Evolutionary conservation across 2,113 vertebrate genomes (phyloP), one percentile per base, ranked within the genome.

Genomic region (Hydrolagus affinis): DNA sequence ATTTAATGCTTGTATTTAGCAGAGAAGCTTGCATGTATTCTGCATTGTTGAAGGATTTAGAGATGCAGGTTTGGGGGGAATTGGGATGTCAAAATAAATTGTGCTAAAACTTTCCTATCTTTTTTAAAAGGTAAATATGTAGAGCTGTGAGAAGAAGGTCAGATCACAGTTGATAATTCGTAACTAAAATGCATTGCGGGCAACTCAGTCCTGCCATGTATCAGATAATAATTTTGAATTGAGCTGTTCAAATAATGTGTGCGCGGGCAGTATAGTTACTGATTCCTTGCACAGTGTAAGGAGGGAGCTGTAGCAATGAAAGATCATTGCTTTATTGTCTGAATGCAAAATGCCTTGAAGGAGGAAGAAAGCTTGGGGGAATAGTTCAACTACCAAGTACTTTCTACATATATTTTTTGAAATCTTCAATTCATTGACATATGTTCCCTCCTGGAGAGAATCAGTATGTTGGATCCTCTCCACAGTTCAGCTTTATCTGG

Each of bases 231-330:
- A 77, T 21, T 77, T 10, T 4, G 9, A 78, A 78, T 78, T 78
- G 23, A 80, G 28, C 44, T 80, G 28, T 62, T 80, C 59, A 64
- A 44, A 44, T 44, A 44, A 15, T 62, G 56, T 59, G 12, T 80
- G 11, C 6, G 57, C 56, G 60, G 19, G 11, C 23, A 23, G 4
- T 14, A 15, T 8, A 8, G 3, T 60, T 78, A 11, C 1, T 28
- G 76, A 44, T 44, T 44, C n/a, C n/a, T 76, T 76, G 44, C 56
- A 62, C 59, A 78, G 62, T 80, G 75, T 59, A 44, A 44, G 44
- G 6, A 44, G 44, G 44, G 44, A 44, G 44, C 44, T 44, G 44
- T 44, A 44, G 44, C 44, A 44, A 44, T 44, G 44, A 44, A 44
- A 44, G 6, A 44, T 44, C 44, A 44, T 44, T 44, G 44, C 44